Conservation (phyloP, 2,113 vertebrate species). For the Anthoscopus minutus region DNA sequence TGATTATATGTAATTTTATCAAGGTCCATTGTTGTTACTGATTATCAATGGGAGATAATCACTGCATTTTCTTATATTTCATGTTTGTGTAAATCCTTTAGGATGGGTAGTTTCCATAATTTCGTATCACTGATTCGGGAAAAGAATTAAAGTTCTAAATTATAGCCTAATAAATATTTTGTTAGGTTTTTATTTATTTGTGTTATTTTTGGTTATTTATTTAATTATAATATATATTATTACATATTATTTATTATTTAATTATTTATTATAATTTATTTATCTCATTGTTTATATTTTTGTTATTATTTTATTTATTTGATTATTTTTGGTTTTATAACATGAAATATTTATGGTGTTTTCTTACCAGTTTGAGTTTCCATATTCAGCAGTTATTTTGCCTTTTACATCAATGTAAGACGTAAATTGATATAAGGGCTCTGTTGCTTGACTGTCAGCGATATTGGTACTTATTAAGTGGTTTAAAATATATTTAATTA, state of each 20-base stretch:
- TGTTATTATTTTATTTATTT: too few species aligned
- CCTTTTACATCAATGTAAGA: background rate
- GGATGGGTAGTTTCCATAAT: background rate
- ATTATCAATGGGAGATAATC: background rate
- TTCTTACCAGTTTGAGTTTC: background rate
- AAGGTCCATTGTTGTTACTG: background rate
- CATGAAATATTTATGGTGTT: background rate
- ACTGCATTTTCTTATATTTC: background rate
- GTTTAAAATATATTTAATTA: background rate
- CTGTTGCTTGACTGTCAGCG: background rate
- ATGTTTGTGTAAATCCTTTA: background rate
- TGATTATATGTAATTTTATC: background rate
- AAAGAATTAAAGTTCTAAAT: background rate
- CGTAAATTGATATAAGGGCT: background rate
- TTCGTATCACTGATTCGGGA: background rate
- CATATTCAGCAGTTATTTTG: background rate
- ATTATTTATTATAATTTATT: too few species aligned
- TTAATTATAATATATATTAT: too few species aligned
- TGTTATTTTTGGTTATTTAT: too few species aligned
- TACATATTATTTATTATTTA: too few species aligned
- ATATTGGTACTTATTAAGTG: background rate
- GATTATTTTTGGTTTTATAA: background rate
- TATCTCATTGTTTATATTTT: too few species aligned
- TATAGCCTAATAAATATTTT: background rate
- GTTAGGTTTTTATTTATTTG: background rate